phyloP scores from a whole-genome alignment of 2,888 invertebrate genomes.

The Cremastobaeus sp. region DNA sequence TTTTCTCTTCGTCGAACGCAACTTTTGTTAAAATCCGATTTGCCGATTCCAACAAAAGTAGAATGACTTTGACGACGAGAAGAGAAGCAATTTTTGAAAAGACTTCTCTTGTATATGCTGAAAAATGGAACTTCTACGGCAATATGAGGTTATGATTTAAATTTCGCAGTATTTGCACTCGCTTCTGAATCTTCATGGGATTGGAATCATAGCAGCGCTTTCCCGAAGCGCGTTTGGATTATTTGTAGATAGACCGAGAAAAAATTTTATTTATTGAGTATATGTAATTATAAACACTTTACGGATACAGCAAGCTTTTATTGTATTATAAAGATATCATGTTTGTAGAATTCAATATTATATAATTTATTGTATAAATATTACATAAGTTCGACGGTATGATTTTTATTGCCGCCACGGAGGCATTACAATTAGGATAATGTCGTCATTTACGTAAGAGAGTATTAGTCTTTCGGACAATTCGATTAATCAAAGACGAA shows the following conservation, averaged over 20 bases:
- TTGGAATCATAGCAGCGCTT: conserved; percentile 6
- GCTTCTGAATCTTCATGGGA: conserved; percentile 36
- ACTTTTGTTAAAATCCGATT: conserved; percentile 45
- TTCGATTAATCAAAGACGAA: conserved; percentile 19
- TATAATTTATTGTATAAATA: conserved; percentile 54
- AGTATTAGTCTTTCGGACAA: conserved; percentile 45
- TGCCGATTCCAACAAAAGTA: conserved; percentile 34
- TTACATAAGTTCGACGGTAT: conserved; percentile 28
- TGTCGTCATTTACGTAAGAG: conserved; percentile 41
- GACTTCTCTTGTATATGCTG: conserved; percentile 44
- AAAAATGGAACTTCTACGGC: conserved; percentile 47
- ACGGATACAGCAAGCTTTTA: conserved; percentile 43
- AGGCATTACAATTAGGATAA: conserved; percentile 14
- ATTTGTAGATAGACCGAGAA: conserved; percentile 55
- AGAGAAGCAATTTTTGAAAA: conserved; percentile 1
- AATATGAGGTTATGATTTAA: conserved; percentile 50
- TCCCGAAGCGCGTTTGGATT: conserved; percentile 4
- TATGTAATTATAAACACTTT: conserved; percentile 52
- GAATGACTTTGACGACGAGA: conserved; percentile 23
- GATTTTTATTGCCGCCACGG: conserved; percentile 35
- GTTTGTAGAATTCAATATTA: conserved; percentile 45
- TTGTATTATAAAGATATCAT: conserved; percentile 53
- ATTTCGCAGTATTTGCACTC: conserved; percentile 54
- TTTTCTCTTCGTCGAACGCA: conserved; percentile 27
- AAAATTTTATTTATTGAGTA: conserved; percentile 52